phyloP scores from a whole-genome alignment of 1,140 invertebrate species.

The Pseudomyrmex pallidus region DNA sequence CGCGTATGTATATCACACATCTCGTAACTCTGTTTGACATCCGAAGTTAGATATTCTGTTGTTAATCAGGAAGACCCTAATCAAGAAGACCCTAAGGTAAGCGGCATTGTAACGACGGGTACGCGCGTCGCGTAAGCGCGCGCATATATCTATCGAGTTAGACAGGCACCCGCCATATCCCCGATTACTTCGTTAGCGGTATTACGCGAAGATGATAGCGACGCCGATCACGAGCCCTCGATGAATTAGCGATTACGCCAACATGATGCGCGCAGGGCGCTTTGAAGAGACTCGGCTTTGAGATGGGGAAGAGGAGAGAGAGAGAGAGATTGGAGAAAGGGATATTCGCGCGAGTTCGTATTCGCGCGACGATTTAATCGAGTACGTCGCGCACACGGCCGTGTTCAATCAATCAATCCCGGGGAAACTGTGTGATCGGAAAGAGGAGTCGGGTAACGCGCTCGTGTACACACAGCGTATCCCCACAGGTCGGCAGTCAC shows the following conservation, averaged over 20 bases:
- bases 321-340: not conserved
- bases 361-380: slow-evolving; percentile 70
- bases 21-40: not conserved
- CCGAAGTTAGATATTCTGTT: not conserved
- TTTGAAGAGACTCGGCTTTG: slow-evolving; percentile 38
- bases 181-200: slow-evolving; percentile 56
- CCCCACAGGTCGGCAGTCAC: slow-evolving; percentile 70
- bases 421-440: slow-evolving; percentile 43
- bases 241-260: slow-evolving; percentile 58
- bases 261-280: slow-evolving; percentile 40
- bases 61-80: not conserved
- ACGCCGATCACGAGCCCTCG: slow-evolving; percentile 55
- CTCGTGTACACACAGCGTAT: slow-evolving; percentile 39
- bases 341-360: slow-evolving; percentile 16
- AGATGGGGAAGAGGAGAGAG: slow-evolving; percentile 8
- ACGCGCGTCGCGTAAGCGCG: slow-evolving; percentile 13
- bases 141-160: slow-evolving; percentile 21
- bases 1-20: too few relatives aligned
- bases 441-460: slow-evolving; percentile 49
- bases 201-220: slow-evolving; percentile 59
- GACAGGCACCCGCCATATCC: slow-evolving; percentile 18
- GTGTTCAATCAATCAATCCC: slow-evolving; percentile 69
- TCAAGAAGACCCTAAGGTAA: not conserved
- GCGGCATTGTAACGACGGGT: not conserved
- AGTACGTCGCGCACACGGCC: slow-evolving; percentile 55